Percentiles rank a stretch among this genome's conserved stretches.
phyloP scores from a whole-genome alignment of 2,797 vertebrate genomes.

The Sebastes jordani region DNA sequence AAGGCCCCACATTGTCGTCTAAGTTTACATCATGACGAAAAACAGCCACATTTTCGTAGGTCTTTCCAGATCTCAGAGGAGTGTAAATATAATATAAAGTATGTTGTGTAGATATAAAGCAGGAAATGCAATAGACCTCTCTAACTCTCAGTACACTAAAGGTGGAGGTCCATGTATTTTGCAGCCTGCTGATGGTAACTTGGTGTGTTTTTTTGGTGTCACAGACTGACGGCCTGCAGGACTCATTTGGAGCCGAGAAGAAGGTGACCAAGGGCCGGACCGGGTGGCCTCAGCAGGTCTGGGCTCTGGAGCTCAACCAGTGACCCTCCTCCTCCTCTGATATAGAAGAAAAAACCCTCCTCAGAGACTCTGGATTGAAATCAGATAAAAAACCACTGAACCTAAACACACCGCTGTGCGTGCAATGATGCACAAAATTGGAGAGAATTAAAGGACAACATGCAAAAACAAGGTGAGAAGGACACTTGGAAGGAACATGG shows the following conservation, averaged over 20 bases:
- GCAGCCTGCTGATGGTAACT: background rate
- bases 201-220: background rate
- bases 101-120: background rate
- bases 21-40: background rate
- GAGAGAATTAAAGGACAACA: background rate
- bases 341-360: background rate
- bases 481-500: background rate
- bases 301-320: slow-evolving; percentile 95
- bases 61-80: background rate
- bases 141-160: too few relatives aligned
- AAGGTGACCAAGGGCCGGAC: slow-evolving; percentile 90
- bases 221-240: slow-evolving; percentile 86
- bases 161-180: background rate
- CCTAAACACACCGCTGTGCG: slow-evolving; percentile 34
- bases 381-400: slow-evolving; percentile 21
- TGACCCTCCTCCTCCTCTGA: slow-evolving; percentile 65
- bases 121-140: background rate
- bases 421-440: slow-evolving; percentile 12
- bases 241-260: slow-evolving; percentile 87
- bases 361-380: slow-evolving; percentile 55
- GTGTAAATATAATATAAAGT: background rate
- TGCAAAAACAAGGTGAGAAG: background rate
- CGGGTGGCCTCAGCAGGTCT: slow-evolving; percentile 97
- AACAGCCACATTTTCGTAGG: background rate
- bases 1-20: background rate